Conservation (phyloP, 2,888 invertebrate genomes). For the Chrysotoxum bicinctum region DNA sequence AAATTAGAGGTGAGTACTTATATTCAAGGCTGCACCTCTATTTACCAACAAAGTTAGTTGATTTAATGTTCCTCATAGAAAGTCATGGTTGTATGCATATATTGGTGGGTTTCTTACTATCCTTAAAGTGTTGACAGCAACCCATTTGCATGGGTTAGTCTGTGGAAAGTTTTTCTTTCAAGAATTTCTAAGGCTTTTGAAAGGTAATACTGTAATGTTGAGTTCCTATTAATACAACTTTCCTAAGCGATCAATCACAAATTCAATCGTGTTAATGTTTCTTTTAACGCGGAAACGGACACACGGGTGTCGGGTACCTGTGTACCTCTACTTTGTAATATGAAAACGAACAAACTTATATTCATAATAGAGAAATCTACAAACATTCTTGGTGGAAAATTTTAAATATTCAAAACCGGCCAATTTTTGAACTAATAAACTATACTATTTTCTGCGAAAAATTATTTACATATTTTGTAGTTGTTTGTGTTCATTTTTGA, state of each 20-base stretch:
- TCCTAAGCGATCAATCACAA: conserved; percentile 8
- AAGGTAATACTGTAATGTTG: background rate
- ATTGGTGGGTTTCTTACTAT: background rate
- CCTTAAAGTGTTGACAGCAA: background rate
- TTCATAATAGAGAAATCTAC: background rate
- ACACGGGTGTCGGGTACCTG: background rate
- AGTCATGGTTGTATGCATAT: background rate
- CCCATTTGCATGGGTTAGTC: background rate
- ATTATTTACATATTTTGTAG: no score
- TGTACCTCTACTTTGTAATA: background rate
- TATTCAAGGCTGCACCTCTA: conserved; percentile 43
- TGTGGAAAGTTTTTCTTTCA: background rate
- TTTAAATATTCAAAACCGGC: no score
- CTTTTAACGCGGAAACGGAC: background rate
- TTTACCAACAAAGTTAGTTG: conserved; percentile 32
- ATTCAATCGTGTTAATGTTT: conserved; percentile 10
- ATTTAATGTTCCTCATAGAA: conserved; percentile 17
- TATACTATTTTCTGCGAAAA: no score
- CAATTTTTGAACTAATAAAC: no score
- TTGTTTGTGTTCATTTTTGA: no score
- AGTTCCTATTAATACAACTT: background rate
- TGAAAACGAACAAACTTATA: background rate
- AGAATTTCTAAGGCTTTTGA: background rate
- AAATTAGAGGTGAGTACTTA: conserved; percentile 24
- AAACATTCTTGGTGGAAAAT: no score